Conservation (phyloP, 1,140 invertebrate species). For the Planococcus citri region DNA sequence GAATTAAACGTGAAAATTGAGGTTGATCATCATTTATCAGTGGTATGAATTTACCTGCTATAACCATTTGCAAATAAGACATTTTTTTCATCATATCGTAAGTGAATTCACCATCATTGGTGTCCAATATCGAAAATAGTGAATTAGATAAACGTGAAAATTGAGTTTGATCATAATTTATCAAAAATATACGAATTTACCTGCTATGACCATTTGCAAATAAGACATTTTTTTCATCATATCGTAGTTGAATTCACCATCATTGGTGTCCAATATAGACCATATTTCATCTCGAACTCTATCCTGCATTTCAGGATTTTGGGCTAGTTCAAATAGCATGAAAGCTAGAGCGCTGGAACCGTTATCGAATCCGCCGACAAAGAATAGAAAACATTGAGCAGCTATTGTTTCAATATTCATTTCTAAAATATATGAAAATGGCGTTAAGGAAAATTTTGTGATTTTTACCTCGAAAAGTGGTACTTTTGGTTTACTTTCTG, state of each 20-base stretch:
- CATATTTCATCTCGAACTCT: slow-evolving; percentile 43
- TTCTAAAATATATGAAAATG: not conserved
- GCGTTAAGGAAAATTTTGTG: no score
- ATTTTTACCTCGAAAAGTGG: no score
- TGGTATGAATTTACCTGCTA: slow-evolving; percentile 37
- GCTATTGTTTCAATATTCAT: not conserved
- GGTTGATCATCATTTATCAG: no score
- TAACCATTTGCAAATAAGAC: slow-evolving; percentile 34
- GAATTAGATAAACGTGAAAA: no score
- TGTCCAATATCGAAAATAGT: slow-evolving; percentile 26
- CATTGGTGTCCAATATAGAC: slow-evolving; percentile 26
- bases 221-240: slow-evolving; percentile 39
- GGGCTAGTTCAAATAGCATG: slow-evolving; percentile 42
- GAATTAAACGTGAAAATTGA: no score
- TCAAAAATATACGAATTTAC: no score
- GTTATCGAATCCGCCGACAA: slow-evolving; percentile 52
- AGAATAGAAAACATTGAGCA: slow-evolving; percentile 40
- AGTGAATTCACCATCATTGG: slow-evolving; percentile 29
- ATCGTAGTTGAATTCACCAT: slow-evolving; percentile 35
- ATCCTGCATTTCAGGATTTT: slow-evolving; percentile 45
- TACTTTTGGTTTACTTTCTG: no score
- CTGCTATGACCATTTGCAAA: slow-evolving; percentile 40
- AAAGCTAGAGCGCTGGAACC: slow-evolving; percentile 41
- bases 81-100: slow-evolving; percentile 32
- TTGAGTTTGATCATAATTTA: no score